Base-by-base conservation (phyloP, 2,888 invertebrate genomes). In the Dyspetes luteomarginatus region DNA sequence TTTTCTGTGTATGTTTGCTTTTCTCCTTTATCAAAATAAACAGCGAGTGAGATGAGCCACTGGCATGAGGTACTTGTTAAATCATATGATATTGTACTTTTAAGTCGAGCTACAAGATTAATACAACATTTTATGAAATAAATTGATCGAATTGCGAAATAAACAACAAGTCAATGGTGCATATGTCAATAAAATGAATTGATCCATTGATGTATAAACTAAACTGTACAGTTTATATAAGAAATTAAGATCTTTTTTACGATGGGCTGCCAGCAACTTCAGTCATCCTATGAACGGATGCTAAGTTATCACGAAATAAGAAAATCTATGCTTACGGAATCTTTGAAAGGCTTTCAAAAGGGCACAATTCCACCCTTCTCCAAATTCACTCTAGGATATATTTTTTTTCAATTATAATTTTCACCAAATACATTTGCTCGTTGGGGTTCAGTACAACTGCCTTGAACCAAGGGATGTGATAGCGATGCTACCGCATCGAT, bases 1-100 rank as follows among this genome's bases (percentile, higher is more conserved):
- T 62, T 26, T 52, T 36, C 62, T 24, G 19, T 60, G 81, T 86
- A 78, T 90, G 87, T 90, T 90, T 88, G 86, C 83, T 84, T 86
- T 86, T 86, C 85, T 87, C 86, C 88, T 88, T 86, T 88, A 79
- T 84, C 84, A 81, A 83, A 85, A 85, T 86, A 88, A 88, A 86
- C 83, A 86, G 73, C 64, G 80, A 48, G 17, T 48, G 78, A 41
- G 24, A 69, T 45, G 43, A 43, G 45, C 45, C 56, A 41, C 28
- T 30, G 17, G 62, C 48, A 41, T 19, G 9, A 7, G 56, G 56
- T 45, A 36, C 56, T 65, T 19, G 68, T 50, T 55, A 12, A 76
- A 58, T 65, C 69, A 19, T 58, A 43, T 15, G 62, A 73, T 68
- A 58, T 64, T 43, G 26, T 50, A 12, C 52, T 7, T 56, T 56